Evolutionary conservation across 1,140 invertebrate species (phyloP).

Genomic region (Anadara kagoshimensis): DNA sequence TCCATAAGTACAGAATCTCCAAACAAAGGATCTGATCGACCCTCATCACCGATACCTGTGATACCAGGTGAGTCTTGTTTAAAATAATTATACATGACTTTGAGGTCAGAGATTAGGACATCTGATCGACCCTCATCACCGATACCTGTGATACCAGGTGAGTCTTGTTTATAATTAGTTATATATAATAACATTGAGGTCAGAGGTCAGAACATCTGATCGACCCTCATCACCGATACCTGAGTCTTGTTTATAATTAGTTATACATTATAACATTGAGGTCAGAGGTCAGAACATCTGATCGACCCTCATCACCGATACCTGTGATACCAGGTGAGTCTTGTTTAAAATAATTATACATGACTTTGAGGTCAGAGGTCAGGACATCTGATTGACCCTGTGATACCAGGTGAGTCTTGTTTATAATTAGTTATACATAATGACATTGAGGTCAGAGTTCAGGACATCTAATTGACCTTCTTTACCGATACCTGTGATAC

Average conservation of each 20-base stretch:
- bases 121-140: neutral
- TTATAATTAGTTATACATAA: neutral
- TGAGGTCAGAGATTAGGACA: neutral
- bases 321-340: too few species aligned
- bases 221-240: too few species aligned
- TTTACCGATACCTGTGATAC: neutral
- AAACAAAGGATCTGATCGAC: constrained; percentile 26
- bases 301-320: too few species aligned
- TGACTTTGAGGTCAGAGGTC: too few species aligned
- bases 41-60: constrained; percentile 12
- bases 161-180: neutral
- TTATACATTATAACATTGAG: too few species aligned
- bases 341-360: too few species aligned
- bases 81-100: neutral
- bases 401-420: neutral
- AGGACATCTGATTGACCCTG: constrained; percentile 12
- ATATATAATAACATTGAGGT: neutral
- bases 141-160: neutral
- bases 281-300: too few species aligned
- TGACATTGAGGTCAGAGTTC: neutral
- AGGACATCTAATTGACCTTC: neutral
- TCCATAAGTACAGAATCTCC: constrained; percentile 41
- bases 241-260: too few species aligned
- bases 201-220: neutral
- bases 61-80: neutral